Conservation (phyloP, 2,888 invertebrate species). For the Caenorhabditis sp. region DNA sequence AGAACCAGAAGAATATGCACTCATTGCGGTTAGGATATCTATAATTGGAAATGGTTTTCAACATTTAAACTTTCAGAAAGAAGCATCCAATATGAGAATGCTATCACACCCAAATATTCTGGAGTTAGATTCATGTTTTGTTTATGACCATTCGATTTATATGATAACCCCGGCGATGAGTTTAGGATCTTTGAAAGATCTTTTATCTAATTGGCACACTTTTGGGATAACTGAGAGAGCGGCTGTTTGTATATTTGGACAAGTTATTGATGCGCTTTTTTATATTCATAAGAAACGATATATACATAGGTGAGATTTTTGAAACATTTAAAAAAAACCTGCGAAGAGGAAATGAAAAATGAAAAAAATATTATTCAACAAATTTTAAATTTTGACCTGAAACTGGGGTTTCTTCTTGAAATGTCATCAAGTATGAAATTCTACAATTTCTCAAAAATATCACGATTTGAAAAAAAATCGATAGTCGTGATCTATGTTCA, state of each 20-base stretch:
- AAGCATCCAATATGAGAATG: constrained; percentile 34
- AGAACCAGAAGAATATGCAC: constrained; percentile 22
- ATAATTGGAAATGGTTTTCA: not conserved
- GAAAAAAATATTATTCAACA: too few relatives aligned
- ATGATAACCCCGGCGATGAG: constrained; percentile 30
- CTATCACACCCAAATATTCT: constrained; percentile 40
- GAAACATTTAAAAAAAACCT: not conserved
- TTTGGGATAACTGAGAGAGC: constrained; percentile 83
- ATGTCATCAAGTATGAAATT: too few relatives aligned
- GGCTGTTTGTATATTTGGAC: constrained; percentile 82
- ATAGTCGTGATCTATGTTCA: too few relatives aligned
- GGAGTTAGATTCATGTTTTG: constrained; percentile 30
- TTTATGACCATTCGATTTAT: constrained; percentile 25
- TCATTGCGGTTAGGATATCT: constrained; percentile 28
- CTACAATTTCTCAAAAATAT: too few relatives aligned
- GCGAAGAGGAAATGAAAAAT: not conserved
- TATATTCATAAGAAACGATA: constrained; percentile 86
- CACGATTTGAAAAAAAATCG: too few relatives aligned
- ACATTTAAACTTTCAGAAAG: constrained; percentile 35
- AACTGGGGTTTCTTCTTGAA: too few relatives aligned
- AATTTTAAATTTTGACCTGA: too few relatives aligned
- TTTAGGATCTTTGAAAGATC: constrained; percentile 38
- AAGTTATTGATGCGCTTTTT: constrained; percentile 82
- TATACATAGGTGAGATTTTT: constrained; percentile 85
- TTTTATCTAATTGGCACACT: constrained; percentile 27